Percentiles rank a stretch among this genome's conserved stretches.
These are phyloP conservation scores for Archocentrus centrarchus DNA, from an alignment of 2,113 vertebrate species.

Conservation along the genomic window DNA sequence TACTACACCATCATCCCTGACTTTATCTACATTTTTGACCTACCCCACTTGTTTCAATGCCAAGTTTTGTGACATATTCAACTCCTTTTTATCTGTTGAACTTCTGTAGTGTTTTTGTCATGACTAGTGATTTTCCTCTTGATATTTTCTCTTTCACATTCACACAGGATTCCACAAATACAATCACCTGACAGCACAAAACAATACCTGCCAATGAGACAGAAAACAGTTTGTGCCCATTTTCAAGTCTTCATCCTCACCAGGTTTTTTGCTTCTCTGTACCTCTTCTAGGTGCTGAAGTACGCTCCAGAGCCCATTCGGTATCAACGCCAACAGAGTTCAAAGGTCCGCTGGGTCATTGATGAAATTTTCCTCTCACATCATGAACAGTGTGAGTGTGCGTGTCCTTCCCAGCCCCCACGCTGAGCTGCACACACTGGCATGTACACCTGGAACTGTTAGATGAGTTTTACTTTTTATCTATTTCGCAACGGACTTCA, in stretches of 20 bases:
- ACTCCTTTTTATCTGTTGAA: neutral
- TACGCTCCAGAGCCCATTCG: constrained; percentile 85
- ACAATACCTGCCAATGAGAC: neutral
- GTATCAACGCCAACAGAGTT: constrained; percentile 74
- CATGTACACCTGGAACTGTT: constrained; percentile 43
- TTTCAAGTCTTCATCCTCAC: neutral
- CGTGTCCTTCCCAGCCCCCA: constrained; percentile 90
- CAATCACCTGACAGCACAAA: constrained; percentile 8
- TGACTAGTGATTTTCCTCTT: neutral
- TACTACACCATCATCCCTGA: neutral
- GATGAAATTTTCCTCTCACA: constrained; percentile 93
- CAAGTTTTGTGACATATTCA: neutral
- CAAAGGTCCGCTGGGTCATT: constrained; percentile 82
- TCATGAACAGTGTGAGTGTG: constrained; percentile 92
- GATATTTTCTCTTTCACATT: neutral
- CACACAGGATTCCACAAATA: neutral
- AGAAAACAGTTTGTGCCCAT: neutral
- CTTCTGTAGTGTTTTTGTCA: neutral
- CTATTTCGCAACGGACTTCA: constrained; percentile 45
- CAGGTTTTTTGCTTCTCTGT: neutral
- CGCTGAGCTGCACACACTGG: constrained; percentile 81
- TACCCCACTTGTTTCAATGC: neutral
- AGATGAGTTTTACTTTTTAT: constrained; percentile 28
- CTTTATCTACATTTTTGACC: neutral
- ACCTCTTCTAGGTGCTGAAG: constrained; percentile 88